phyloP scores from a whole-genome alignment of 1,140 invertebrate genomes.

The Paracyclopina nana region DNA sequence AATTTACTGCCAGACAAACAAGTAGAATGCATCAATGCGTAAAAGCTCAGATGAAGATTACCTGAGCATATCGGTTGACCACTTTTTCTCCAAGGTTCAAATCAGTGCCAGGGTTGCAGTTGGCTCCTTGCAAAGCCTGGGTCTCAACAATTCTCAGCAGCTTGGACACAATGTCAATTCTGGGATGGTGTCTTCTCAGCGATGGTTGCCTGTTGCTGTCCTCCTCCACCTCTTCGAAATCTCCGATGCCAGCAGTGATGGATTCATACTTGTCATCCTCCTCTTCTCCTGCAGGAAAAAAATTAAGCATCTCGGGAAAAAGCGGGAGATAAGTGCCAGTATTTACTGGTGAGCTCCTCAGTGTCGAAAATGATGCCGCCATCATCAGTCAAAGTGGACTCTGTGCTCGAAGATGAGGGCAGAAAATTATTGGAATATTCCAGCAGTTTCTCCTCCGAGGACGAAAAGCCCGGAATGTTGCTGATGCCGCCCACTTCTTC shows the following conservation, averaged over 20 bases:
- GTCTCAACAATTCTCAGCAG: slow-evolving; percentile 4
- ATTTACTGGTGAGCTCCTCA: too few species aligned
- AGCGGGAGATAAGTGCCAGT: too few species aligned
- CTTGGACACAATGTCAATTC: slow-evolving; percentile 11
- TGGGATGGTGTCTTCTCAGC: background rate
- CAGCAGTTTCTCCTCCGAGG: background rate
- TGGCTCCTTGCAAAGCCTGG: slow-evolving; percentile 6
- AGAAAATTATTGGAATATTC: too few species aligned
- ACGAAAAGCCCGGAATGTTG: background rate
- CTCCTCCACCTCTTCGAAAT: background rate
- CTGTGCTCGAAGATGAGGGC: too few species aligned
- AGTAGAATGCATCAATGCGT: too few species aligned
- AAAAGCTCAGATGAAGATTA: too few species aligned
- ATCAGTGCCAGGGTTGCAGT: slow-evolving; percentile 7
- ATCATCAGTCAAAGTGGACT: background rate
- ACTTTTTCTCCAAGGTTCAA: slow-evolving; percentile 12
- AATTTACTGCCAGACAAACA: too few species aligned
- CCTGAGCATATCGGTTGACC: slow-evolving; percentile 11
- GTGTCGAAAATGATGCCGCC: background rate
- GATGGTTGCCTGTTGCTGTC: background rate
- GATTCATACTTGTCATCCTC: background rate
- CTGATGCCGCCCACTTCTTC: background rate
- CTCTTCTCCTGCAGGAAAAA: too few species aligned
- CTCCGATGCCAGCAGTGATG: background rate
- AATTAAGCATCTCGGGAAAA: too few species aligned